A percentile compares a stretch with the other conserved stretches of the same genome.
These are phyloP conservation scores for Drosophila rubida DNA, from an alignment of 2,888 invertebrate genomes.

Conservation along the genomic window DNA sequence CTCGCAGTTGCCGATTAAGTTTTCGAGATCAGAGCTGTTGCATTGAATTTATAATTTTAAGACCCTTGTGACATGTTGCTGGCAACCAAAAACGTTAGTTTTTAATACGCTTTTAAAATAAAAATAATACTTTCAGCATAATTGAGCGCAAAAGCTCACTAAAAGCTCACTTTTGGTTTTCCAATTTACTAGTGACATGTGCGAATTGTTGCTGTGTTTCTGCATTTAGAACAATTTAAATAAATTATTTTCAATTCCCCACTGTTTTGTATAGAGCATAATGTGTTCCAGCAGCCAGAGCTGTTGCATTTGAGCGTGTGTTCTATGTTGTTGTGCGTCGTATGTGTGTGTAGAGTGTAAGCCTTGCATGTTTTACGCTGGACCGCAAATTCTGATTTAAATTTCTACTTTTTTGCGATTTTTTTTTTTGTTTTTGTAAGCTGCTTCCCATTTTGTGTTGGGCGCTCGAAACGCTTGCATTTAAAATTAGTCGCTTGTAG, in stretches of 20 bases:
- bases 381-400: slow-evolving; percentile 74
- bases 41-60: neutral
- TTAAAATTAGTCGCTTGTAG: slow-evolving; percentile 76
- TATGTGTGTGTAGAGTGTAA: slow-evolving; percentile 17
- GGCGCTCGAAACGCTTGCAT: slow-evolving; percentile 59
- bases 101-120: neutral
- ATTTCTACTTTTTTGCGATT: slow-evolving; percentile 45
- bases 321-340: slow-evolving; percentile 18
- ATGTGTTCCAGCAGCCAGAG: neutral
- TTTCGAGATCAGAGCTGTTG: no score
- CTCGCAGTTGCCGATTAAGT: neutral
- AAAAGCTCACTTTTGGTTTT: neutral
- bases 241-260: neutral
- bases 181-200: neutral
- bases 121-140: neutral
- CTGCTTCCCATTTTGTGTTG: slow-evolving; percentile 42
- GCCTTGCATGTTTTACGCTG: slow-evolving; percentile 57
- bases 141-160: neutral
- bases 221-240: neutral
- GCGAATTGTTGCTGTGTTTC: neutral
- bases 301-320: slow-evolving; percentile 8
- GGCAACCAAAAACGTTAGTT: neutral
- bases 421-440: slow-evolving; percentile 42
- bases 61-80: no score
- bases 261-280: slow-evolving; percentile 18